Conservation (phyloP, 1,140 invertebrate species). For the Lysiphlebus fabarum region DNA sequence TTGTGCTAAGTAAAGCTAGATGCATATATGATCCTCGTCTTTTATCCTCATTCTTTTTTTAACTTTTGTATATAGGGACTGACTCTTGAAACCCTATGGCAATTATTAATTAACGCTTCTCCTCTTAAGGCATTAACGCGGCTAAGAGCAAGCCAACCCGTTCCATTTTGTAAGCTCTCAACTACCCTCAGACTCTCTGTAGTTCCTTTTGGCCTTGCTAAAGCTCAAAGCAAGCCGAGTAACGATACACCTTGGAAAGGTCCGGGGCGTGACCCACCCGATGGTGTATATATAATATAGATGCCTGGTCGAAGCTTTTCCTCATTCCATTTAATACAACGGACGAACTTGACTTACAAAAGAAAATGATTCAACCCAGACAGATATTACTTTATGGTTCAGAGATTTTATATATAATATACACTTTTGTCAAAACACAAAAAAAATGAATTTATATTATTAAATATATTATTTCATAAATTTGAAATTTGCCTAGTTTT, state of each 20-base stretch:
- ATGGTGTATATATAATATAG: not conserved
- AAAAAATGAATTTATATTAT: too few relatives aligned
- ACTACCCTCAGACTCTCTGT: slow-evolving; percentile 25
- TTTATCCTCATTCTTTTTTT: slow-evolving; percentile 22
- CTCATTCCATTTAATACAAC: slow-evolving; percentile 1
- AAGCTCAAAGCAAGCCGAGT: slow-evolving; percentile 41
- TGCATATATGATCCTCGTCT: slow-evolving; percentile 30
- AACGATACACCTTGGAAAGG: slow-evolving; percentile 25
- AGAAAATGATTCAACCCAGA: slow-evolving; percentile 6
- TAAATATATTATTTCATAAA: too few relatives aligned
- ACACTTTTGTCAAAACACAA: too few relatives aligned
- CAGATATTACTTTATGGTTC: too few relatives aligned
- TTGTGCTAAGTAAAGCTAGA: slow-evolving; percentile 7
- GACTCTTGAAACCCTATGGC: slow-evolving; percentile 40
- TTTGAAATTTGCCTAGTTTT: too few relatives aligned
- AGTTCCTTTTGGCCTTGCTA: slow-evolving; percentile 32
- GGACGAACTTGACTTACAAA: slow-evolving; percentile 42
- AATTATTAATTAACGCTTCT: slow-evolving; percentile 56
- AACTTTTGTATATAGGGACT: slow-evolving; percentile 31
- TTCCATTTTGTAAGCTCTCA: slow-evolving; percentile 31
- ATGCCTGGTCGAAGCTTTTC: not conserved
- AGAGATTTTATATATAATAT: too few relatives aligned
- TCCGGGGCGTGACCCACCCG: slow-evolving; percentile 6
- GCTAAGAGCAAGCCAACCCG: slow-evolving; percentile 47
- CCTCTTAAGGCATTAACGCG: slow-evolving; percentile 49